Conservation (phyloP, 2,888 invertebrate genomes). For the Caenorhabditis sp. region DNA sequence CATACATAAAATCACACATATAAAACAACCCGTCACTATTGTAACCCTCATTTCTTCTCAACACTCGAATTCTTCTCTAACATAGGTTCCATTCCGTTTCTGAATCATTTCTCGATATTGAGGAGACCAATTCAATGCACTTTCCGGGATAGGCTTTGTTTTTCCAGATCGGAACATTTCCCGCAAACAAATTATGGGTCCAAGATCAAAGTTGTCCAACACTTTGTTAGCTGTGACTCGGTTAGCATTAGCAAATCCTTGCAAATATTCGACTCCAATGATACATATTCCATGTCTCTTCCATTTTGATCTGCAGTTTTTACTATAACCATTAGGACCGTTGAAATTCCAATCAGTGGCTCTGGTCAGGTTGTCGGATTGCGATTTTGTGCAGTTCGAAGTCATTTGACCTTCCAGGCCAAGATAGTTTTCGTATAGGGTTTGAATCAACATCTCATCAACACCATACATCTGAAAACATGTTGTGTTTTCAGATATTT, state of each 20-base stretch:
- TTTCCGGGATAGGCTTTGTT: not conserved
- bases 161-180: not conserved
- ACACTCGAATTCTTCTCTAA: not conserved
- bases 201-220: not conserved
- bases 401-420: slow-evolving; percentile 41
- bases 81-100: not conserved
- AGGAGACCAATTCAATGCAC: not conserved
- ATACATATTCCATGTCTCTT: slow-evolving; percentile 3
- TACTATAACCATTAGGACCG: not conserved
- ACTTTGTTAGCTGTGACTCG: not conserved
- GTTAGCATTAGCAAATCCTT: not conserved
- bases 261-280: slow-evolving; percentile 2
- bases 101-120: slow-evolving; percentile 2
- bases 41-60: too few species aligned
- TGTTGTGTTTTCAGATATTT: not conserved
- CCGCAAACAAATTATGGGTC: not conserved
- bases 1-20: too few species aligned
- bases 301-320: slow-evolving; percentile 1
- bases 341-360: not conserved
- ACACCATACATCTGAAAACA: slow-evolving; percentile 27
- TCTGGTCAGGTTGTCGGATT: slow-evolving; percentile 21
- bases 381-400: slow-evolving; percentile 17
- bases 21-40: too few species aligned
- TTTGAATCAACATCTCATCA: slow-evolving; percentile 31
- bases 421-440: slow-evolving; percentile 32